These are phyloP conservation scores for Aromia moschata DNA, from an alignment of 2,888 invertebrate genomes.

Conservation along the genomic window DNA sequence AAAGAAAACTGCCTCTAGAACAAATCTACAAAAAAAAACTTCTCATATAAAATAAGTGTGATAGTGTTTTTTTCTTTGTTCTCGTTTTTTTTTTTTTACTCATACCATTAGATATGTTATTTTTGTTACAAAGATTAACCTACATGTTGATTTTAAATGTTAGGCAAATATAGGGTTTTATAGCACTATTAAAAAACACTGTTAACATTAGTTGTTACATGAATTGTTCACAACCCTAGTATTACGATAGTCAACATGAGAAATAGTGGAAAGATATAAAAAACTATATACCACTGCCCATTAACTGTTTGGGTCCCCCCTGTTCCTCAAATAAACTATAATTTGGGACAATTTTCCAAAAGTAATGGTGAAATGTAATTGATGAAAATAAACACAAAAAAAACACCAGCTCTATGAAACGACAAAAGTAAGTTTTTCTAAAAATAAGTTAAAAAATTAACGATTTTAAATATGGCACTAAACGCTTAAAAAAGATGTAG, in stretches of 20 bases:
- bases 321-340: too few species aligned
- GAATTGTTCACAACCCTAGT: conserved; percentile 16
- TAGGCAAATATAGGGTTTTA: too few species aligned
- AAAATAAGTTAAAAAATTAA: background rate
- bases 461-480: too few species aligned
- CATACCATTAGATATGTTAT: too few species aligned
- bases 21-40: too few species aligned
- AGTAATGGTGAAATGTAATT: too few species aligned
- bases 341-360: too few species aligned
- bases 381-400: background rate
- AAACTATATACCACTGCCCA: background rate
- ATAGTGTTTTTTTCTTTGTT: too few species aligned
- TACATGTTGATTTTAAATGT: too few species aligned
- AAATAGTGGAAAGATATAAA: background rate
- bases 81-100: too few species aligned
- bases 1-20: background rate
- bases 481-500: too few species aligned
- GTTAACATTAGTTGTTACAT: background rate
- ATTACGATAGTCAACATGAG: conserved; percentile 25
- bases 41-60: background rate
- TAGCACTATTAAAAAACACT: background rate
- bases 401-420: background rate
- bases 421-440: background rate
- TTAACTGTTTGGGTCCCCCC: too few species aligned
- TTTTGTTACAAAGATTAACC: background rate